Evolutionary conservation across 2,113 vertebrate species (phyloP), one percentile per base, ranked within the genome.

Genomic region (Anguilla japonica): DNA sequence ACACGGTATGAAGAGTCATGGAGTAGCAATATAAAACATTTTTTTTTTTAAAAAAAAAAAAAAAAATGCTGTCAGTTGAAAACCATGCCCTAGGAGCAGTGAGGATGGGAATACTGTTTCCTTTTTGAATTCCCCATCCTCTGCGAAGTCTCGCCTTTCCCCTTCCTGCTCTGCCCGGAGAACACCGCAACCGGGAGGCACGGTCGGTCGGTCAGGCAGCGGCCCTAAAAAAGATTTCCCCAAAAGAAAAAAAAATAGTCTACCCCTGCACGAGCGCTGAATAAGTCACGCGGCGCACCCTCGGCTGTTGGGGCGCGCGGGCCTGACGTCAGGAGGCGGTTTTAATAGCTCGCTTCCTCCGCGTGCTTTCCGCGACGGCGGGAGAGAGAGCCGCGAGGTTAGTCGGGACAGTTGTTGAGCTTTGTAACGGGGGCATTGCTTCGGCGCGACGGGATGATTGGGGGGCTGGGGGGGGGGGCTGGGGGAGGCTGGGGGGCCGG

Each of bases 211-310:
- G 50, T 11, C 2, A 0, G 50, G 57, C 53, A 63, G 56, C 41
- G 16, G 29, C 83, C 60, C 34, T 34, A 34, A 29, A 84, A 67
- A 63, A 84, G 83, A 84, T 84, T 84, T 84, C n/a, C 39, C n/a
- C n/a, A n/a, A n/a, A n/a, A n/a, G n/a, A n/a, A n/a, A n/a, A n/a
- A n/a, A n/a, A n/a, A n/a, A n/a, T n/a, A 84, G 53, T 60, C 26
- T 63, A 84, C 67, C 57, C 57, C 56, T n/a, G 50, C 34, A 67
- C 34, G 41, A 11, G 53, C 41, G 22, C 29, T 63, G 83, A 41
- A 84, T 63, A 2, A 67, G 67, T 84, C 67, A 84, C 67, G 41
- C 83, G 22, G 41, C 6, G 18, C 56, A 2, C 29, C 9, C n/a
- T 83, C 50, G 26, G n/a, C 82, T 63, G 34, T 9, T 15, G 16